Conservation (phyloP, 2,113 vertebrate genomes). For the Cygnus buccinator region DNA sequence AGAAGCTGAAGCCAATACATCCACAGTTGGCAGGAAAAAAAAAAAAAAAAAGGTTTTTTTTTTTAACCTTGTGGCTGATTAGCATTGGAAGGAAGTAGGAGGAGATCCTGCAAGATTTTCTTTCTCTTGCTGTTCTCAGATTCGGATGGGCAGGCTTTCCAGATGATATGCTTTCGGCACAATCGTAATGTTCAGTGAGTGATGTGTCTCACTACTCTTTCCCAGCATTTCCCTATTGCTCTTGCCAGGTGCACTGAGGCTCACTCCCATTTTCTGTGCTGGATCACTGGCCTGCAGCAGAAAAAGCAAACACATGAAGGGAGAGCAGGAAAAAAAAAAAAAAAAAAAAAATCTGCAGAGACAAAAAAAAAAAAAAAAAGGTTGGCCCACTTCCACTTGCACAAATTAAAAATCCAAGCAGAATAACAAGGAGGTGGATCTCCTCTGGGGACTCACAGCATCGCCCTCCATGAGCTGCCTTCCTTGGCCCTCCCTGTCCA, state of each 20-base stretch:
- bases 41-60: too few species aligned
- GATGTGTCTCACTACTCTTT: not conserved
- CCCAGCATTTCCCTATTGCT: not conserved
- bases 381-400: not conserved
- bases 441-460: rapidly evolving
- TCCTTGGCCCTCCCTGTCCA: not conserved
- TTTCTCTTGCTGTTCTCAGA: not conserved
- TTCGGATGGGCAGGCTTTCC: not conserved
- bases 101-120: not conserved
- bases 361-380: not conserved
- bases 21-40: not conserved
- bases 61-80: not conserved
- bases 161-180: not conserved
- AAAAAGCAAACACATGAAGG: not conserved
- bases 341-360: rapidly evolving
- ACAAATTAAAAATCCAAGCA: not conserved
- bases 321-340: not conserved
- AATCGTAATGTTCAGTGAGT: rapidly evolving
- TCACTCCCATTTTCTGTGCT: not conserved
- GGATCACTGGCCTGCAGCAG: not conserved
- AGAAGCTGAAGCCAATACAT: not conserved
- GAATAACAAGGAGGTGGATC: not conserved
- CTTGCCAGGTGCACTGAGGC: not conserved
- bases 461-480: rapidly evolving
- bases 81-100: not conserved